Evolutionary conservation across 2,888 invertebrate genomes (phyloP).

Genomic region (Leucania comma): DNA sequence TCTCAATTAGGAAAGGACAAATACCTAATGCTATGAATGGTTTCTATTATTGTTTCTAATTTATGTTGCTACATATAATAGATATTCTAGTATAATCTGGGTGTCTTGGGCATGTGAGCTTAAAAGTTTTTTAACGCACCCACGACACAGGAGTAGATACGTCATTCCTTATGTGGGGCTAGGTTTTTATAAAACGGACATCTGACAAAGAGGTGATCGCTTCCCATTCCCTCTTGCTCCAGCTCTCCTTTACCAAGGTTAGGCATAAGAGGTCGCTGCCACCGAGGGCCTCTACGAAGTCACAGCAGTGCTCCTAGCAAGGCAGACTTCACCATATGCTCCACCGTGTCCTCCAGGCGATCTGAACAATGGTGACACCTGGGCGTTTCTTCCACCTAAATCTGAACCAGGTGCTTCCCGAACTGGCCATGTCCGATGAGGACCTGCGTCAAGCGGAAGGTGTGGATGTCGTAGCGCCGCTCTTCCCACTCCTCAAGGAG

Average conservation of each 20-base stretch:
- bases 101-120: no score
- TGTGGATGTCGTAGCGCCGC: background rate
- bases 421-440: background rate
- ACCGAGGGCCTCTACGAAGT: background rate
- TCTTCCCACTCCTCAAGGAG: background rate
- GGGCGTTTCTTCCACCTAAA: background rate
- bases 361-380: background rate
- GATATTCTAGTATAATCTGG: no score
- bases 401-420: background rate
- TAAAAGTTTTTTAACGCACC: no score
- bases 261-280: background rate
- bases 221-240: background rate
- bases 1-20: constrained; percentile 9
- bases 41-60: background rate
- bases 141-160: no score
- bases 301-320: background rate
- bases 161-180: no score
- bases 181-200: no score
- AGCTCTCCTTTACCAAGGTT: background rate
- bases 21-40: constrained; percentile 12
- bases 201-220: background rate
- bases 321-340: background rate
- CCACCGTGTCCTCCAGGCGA: background rate
- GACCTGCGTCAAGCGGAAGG: background rate
- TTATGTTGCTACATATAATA: background rate